Conservation (phyloP, 2,113 vertebrate genomes). For the Platichthys flesus region DNA sequence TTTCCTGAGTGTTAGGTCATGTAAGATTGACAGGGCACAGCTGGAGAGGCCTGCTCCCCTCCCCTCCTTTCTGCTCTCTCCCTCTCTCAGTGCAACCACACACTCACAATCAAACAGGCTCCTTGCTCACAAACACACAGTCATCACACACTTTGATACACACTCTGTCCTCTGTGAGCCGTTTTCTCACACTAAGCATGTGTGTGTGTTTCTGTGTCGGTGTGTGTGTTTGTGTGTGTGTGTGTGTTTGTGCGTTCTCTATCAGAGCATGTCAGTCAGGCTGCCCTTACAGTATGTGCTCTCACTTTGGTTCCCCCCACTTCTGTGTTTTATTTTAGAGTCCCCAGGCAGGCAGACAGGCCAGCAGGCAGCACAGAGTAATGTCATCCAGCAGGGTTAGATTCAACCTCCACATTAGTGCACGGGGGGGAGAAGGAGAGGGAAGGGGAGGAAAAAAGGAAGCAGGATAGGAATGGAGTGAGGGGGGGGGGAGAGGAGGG, state of each 20-base stretch:
- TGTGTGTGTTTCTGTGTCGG: no score
- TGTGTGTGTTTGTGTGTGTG: conserved; percentile 35
- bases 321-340: conserved; percentile 78
- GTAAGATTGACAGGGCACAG: conserved; percentile 81
- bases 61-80: conserved; percentile 15
- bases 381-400: conserved; percentile 78
- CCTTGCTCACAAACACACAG: conserved; percentile 42
- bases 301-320: conserved; percentile 49
- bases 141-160: conserved; percentile 55
- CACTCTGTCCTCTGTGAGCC: conserved; percentile 54
- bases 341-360: conserved; percentile 74
- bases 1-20: conserved; percentile 72
- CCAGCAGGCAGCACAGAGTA: conserved; percentile 74
- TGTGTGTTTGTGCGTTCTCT: conserved; percentile 19
- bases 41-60: conserved; percentile 68
- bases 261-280: conserved; percentile 72
- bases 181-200: conserved; percentile 16
- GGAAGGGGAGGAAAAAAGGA: conserved; percentile 19
- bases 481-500: conserved; percentile 3
- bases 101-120: conserved; percentile 8
- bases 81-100: conserved; percentile 6
- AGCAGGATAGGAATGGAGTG: conserved; percentile 4
- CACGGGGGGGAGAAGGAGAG: conserved; percentile 34
- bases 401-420: conserved; percentile 74
- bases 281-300: conserved; percentile 66